Evolutionary conservation across 2,888 invertebrate species (phyloP).

Genomic region (Tholera decimalis): DNA sequence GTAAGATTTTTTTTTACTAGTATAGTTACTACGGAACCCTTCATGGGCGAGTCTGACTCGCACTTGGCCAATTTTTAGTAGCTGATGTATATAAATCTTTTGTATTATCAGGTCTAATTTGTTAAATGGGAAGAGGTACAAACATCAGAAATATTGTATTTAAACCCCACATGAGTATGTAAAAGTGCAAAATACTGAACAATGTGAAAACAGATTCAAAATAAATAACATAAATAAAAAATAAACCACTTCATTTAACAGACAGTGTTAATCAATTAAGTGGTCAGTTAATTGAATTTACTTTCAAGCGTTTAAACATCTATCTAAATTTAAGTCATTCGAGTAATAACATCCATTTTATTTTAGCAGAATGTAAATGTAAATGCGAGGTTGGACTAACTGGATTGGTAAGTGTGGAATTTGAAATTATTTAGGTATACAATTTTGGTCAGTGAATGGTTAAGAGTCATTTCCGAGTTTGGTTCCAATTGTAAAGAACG

Average conservation of each 20-base stretch:
- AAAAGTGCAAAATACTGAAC: too few species aligned
- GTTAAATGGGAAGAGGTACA: too few species aligned
- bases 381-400: constrained; percentile 16
- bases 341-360: constrained; percentile 41
- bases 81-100: too few species aligned
- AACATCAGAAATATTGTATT: too few species aligned
- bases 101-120: too few species aligned
- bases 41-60: too few species aligned
- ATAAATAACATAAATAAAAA: constrained; percentile 29
- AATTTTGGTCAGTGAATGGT: constrained; percentile 12
- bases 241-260: constrained; percentile 23
- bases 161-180: too few species aligned
- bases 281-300: constrained; percentile 58
- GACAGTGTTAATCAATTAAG: constrained; percentile 50
- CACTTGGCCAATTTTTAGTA: too few species aligned
- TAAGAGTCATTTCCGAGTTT: constrained; percentile 27
- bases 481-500: constrained; percentile 13
- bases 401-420: constrained; percentile 17
- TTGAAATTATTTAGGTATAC: constrained; percentile 27
- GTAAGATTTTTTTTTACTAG: too few species aligned
- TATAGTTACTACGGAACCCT: too few species aligned
- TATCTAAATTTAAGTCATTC: constrained; percentile 52
- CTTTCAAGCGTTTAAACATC: constrained; percentile 46
- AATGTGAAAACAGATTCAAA: background rate
- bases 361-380: constrained; percentile 50